These are phyloP conservation scores for Nymphalis polychloros DNA, from an alignment of 2,888 invertebrate genomes.

Conservation along the genomic window DNA sequence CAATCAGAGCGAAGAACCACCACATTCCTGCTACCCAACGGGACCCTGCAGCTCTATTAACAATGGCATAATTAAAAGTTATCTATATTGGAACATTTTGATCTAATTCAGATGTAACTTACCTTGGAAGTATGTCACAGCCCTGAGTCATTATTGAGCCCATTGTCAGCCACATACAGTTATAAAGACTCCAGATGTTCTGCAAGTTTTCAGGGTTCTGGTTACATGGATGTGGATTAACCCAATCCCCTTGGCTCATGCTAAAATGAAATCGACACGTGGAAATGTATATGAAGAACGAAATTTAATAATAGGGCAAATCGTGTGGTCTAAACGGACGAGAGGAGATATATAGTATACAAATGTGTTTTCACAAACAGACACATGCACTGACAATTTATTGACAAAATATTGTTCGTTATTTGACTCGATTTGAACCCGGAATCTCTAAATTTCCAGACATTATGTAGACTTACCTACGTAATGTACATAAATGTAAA, in stretches of 20 bases:
- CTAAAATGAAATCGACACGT: slow-evolving; percentile 66
- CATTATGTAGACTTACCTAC: too few relatives aligned
- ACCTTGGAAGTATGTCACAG: slow-evolving; percentile 95
- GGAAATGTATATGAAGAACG: too few relatives aligned
- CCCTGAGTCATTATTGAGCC: slow-evolving; percentile 96
- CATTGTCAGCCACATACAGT: slow-evolving; percentile 96
- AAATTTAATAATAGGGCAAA: too few relatives aligned
- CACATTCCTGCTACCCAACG: slow-evolving; percentile 93
- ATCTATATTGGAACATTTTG: too few relatives aligned
- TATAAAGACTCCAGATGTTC: slow-evolving; percentile 92
- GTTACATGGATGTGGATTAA: slow-evolving; percentile 95
- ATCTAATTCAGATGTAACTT: slow-evolving; percentile 43
- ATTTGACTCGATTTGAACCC: too few relatives aligned
- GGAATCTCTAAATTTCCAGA: too few relatives aligned
- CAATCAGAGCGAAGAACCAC: slow-evolving; percentile 97
- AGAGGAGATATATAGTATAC: too few relatives aligned
- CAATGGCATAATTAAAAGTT: not conserved
- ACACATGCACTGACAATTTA: not conserved
- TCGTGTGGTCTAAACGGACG: too few relatives aligned
- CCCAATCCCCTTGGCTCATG: slow-evolving; percentile 95
- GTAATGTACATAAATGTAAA: too few relatives aligned
- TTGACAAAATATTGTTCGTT: too few relatives aligned
- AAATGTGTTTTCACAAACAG: too few relatives aligned
- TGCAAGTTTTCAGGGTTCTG: slow-evolving; percentile 91
- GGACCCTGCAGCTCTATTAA: slow-evolving; percentile 90